Percentiles rank a stretch among this genome's conserved stretches.
Evolutionary conservation across 2,113 vertebrate species (phyloP).

Genomic region (Mixornis gularis): DNA sequence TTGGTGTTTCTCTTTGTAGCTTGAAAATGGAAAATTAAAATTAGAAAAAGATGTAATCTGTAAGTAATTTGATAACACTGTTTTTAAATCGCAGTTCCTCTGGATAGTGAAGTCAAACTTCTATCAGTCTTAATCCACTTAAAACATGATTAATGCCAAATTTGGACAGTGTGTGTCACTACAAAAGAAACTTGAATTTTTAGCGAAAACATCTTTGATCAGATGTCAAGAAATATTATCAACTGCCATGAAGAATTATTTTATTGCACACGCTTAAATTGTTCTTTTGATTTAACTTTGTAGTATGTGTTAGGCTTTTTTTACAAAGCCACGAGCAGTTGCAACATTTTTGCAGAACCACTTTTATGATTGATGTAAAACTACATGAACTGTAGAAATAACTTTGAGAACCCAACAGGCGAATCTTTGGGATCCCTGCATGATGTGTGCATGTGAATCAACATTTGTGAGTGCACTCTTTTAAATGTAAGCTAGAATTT

Average conservation of each 20-base stretch:
- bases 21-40: not conserved
- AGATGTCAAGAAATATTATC: not conserved
- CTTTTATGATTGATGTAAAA: not conserved
- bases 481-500: not conserved
- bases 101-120: not conserved
- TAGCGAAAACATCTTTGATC: not conserved
- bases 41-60: not conserved
- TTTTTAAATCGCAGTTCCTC: not conserved
- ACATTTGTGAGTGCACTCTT: rapidly evolving
- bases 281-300: not conserved
- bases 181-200: not conserved
- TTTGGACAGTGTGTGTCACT: not conserved
- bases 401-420: not conserved
- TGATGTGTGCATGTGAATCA: not conserved
- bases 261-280: not conserved
- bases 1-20: not conserved
- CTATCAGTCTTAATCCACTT: not conserved
- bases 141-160: not conserved
- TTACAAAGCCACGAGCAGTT: not conserved
- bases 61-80: not conserved
- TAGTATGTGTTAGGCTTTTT: not conserved
- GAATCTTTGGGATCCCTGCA: not conserved
- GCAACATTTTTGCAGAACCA: not conserved
- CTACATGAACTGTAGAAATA: not conserved
- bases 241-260: not conserved